These are phyloP conservation scores for Zaprionus obscuricornis DNA, from an alignment of 2,888 invertebrate species.

Conservation along the genomic window DNA sequence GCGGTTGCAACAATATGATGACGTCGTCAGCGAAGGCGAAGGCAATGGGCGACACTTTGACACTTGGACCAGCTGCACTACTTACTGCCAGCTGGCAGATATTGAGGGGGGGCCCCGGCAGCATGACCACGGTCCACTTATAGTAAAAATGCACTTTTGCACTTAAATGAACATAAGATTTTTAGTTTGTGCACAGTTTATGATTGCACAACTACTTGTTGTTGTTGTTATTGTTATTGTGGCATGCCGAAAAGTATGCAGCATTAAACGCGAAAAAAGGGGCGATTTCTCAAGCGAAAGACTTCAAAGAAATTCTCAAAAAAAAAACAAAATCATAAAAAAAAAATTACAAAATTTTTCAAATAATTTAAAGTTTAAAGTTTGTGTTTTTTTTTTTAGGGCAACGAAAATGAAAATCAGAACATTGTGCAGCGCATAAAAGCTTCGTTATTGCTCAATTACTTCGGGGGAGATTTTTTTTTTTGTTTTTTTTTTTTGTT, in stretches of 20 bases:
- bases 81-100: no score
- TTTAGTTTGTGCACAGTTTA: conserved; percentile 23
- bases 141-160: conserved; percentile 55
- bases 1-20: conserved; percentile 7
- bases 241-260: not conserved
- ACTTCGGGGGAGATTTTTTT: conserved; percentile 22
- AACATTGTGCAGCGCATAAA: conserved; percentile 44
- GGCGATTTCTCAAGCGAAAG: no score
- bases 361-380: not conserved
- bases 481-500: conserved; percentile 23
- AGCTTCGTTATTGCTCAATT: conserved; percentile 56
- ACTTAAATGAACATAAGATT: conserved; percentile 47
- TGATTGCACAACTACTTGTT: not conserved
- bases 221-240: not conserved
- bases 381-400: no score
- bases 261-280: not conserved
- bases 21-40: conserved; percentile 18
- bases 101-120: conserved; percentile 34
- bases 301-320: not conserved
- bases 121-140: conserved; percentile 50
- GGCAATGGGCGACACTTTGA: conserved; percentile 59
- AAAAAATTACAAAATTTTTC: no score
- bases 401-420: conserved; percentile 27
- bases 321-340: conserved; percentile 26
- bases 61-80: conserved; percentile 69